Base-by-base conservation (phyloP, 2,888 invertebrate genomes). In the Macrosiphum euphorbiae region DNA sequence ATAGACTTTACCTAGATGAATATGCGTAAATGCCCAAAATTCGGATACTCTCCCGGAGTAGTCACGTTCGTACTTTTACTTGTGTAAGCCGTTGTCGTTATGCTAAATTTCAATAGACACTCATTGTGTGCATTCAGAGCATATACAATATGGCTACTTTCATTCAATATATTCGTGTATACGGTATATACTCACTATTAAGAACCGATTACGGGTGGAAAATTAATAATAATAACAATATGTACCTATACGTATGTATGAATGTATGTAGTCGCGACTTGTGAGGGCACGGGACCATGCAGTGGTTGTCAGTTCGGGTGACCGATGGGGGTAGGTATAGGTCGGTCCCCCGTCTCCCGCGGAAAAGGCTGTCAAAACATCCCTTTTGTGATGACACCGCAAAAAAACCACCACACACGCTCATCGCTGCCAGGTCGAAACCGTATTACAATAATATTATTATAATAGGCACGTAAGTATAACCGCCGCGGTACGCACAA, bases 321-420 rank as follows among this genome's bases (percentile, higher is more conserved):
- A 78, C 78, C 78, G 78, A 78, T 78, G 78, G 78, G 78, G 78
- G 35, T 78, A 78, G n/a, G n/a, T n/a, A n/a, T n/a, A n/a, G 20
- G 35, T 28, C 61, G 61, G 11, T 11, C 11, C 28, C 61, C 61
- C 61, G 35, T 78, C 35, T 35, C 44, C 28, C 88, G 52, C 28
- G 92, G 44, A 92, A 88, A 88, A 92, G n/a, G 55, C 93, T 89
- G 89, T 89, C 89, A 89, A 61, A 89, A 93, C 89, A 93, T 92
- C 92, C 88, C 88, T 88, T 58, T 89, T 58, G 87, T 88, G 26
- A 52, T 52, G 52, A 50, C 20, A 50, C 50, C 86, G 78, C 35
- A 20, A 78, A 78, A 78, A 78, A 78, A 78, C 78, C 78, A 78
- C 78, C 78, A 35, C 44, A 85, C 85, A 47, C 47, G 86, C 47